Percentiles rank a stretch among this genome's conserved stretches.
These are phyloP conservation scores for Agrochola circellaris DNA, from an alignment of 2,888 invertebrate genomes.

Conservation along the genomic window DNA sequence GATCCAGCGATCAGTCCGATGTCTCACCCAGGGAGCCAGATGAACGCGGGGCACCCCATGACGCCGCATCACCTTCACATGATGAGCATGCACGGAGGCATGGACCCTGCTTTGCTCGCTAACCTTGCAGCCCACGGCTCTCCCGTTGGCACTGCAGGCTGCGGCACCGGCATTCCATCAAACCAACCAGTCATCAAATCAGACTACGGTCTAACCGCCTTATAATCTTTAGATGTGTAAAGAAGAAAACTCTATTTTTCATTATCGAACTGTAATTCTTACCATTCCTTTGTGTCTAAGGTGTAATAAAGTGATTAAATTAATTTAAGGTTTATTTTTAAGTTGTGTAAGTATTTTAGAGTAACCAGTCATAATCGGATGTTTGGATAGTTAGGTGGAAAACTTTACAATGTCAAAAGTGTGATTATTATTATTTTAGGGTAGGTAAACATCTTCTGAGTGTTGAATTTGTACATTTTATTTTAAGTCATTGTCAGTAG, in stretches of 20 bases:
- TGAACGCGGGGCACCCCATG: conserved; percentile 90
- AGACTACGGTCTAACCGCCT: conserved; percentile 96
- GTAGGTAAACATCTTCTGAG: conserved; percentile 82
- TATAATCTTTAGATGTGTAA: conserved; percentile 88
- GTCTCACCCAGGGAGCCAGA: conserved; percentile 86
- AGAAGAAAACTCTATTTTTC: conserved; percentile 88
- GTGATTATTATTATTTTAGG: conserved; percentile 89
- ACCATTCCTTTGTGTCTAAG: conserved; percentile 89
- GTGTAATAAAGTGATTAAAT: conserved; percentile 87
- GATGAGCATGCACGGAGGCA: conserved; percentile 87
- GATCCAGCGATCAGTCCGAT: conserved; percentile 89
- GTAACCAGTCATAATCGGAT: conserved; percentile 87
- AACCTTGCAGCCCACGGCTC: conserved; percentile 89
- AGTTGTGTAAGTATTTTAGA: conserved; percentile 86
- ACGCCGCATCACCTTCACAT: conserved; percentile 89
- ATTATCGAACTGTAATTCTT: conserved; percentile 84
- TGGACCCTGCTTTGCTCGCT: conserved; percentile 89
- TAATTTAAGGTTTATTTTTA: conserved; percentile 82
- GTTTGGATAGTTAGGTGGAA: conserved; percentile 87
- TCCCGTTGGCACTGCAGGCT: conserved; percentile 88
- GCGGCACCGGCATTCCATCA: conserved; percentile 84
- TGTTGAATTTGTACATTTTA: conserved; percentile 85
- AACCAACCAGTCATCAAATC: conserved; percentile 94
- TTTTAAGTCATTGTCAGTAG: conserved; percentile 86
- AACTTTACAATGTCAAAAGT: conserved; percentile 91